phyloP scores from a whole-genome alignment of 2,797 vertebrate genomes.

The Streptopelia turtur region DNA sequence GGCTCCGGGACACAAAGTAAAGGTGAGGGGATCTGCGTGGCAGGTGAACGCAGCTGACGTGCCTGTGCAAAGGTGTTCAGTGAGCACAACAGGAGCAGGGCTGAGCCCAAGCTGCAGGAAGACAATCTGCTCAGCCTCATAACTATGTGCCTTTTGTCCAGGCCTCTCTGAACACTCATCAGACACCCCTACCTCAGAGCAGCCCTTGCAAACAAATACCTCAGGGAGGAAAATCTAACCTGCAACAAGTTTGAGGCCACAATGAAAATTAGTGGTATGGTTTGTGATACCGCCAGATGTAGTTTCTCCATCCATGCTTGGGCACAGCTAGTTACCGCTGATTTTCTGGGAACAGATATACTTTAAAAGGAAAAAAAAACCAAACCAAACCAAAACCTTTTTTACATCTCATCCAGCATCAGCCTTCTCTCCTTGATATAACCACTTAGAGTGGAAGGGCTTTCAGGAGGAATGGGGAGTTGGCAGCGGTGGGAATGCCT shows the following conservation, averaged over 20 bases:
- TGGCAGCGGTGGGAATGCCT: not conserved
- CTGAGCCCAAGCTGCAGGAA: not conserved
- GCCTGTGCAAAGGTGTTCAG: not conserved
- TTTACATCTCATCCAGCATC: not conserved
- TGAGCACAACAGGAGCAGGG: not conserved
- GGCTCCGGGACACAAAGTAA: not conserved
- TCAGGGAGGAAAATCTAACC: not conserved
- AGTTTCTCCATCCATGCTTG: not conserved
- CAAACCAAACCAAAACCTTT: not conserved
- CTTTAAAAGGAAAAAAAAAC: not conserved
- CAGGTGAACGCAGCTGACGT: not conserved
- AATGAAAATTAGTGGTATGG: not conserved
- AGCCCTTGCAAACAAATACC: not conserved
- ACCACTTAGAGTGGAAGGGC: not conserved
- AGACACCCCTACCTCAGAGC: not conserved
- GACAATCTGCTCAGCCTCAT: not conserved
- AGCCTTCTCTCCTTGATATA: not conserved
- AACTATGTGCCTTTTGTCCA: not conserved
- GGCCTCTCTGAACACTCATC: not conserved
- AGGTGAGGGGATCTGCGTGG: not conserved
- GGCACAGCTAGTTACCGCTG: not conserved
- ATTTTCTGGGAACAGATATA: not conserved
- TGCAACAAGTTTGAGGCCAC: not conserved
- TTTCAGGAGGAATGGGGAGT: not conserved
- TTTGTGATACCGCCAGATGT: not conserved